Conservation (phyloP, 2,797 vertebrate genomes). For the Melanotaenia parkinsoni region DNA sequence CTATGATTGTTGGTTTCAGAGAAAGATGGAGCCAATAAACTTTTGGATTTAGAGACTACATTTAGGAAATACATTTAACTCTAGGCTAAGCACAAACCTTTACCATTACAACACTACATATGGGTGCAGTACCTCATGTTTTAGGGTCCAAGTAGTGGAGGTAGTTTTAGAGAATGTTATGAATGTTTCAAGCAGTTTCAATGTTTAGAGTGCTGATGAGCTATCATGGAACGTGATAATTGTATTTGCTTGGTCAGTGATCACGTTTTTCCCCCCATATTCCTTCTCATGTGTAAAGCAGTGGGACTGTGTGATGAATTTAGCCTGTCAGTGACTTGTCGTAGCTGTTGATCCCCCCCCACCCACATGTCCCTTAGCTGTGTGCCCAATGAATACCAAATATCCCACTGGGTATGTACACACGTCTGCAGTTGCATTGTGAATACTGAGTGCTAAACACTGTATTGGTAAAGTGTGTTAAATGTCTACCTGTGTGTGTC, state of each 20-base stretch:
- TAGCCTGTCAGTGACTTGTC: constrained; percentile 50
- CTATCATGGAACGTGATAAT: constrained; percentile 28
- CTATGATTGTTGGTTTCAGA: background rate
- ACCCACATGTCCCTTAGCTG: constrained; percentile 21
- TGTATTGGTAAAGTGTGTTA: constrained; percentile 14
- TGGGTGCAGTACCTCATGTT: background rate
- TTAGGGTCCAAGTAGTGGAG: background rate
- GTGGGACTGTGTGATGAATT: constrained; percentile 40
- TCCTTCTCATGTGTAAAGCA: constrained; percentile 24
- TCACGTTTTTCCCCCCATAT: constrained; percentile 18
- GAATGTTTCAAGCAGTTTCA: background rate
- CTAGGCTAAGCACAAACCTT: background rate
- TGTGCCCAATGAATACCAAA: constrained; percentile 39
- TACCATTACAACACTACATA: background rate
- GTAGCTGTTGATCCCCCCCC: constrained; percentile 18
- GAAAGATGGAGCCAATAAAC: background rate
- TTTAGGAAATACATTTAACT: background rate
- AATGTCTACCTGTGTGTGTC: constrained; percentile 21
- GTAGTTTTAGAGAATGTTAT: background rate
- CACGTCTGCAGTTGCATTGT: constrained; percentile 9
- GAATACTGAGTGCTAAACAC: constrained; percentile 19
- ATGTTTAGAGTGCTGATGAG: constrained; percentile 8
- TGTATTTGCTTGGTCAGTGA: constrained; percentile 30
- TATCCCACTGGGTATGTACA: constrained; percentile 25
- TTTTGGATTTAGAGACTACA: too few species aligned